phyloP scores from a whole-genome alignment of 2,888 invertebrate species.

The Cephalotes varians region DNA sequence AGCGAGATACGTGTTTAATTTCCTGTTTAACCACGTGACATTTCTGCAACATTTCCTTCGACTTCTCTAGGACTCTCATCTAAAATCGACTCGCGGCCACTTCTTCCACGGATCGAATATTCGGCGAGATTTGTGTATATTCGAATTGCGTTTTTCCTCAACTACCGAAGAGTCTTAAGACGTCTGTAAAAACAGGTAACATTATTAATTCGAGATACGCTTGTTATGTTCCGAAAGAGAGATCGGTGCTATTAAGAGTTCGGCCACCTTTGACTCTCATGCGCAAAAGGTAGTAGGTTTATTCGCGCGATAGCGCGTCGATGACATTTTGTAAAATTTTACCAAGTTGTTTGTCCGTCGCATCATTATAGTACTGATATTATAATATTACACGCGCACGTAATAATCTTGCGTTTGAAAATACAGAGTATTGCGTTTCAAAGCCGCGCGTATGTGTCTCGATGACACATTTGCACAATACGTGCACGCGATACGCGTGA shows the following conservation, averaged over 20 bases:
- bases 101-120: not conserved
- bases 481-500: not conserved
- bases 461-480: not conserved
- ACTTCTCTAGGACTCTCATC: not conserved
- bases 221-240: slow-evolving; percentile 15
- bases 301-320: slow-evolving; percentile 9
- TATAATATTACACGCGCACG: not conserved
- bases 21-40: slow-evolving; percentile 19
- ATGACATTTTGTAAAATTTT: slow-evolving; percentile 11
- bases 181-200: not conserved
- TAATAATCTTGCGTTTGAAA: slow-evolving; percentile 18
- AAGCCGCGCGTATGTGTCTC: not conserved
- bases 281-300: slow-evolving; percentile 8
- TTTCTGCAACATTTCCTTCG: not conserved
- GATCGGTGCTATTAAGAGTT: slow-evolving; percentile 9
- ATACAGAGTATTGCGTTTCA: slow-evolving; percentile 20
- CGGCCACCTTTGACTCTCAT: slow-evolving; percentile 31
- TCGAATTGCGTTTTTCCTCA: not conserved
- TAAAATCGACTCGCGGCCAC: not conserved
- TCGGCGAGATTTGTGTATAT: not conserved
- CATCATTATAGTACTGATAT: slow-evolving; percentile 5
- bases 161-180: not conserved
- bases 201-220: not conserved
- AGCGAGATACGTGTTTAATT: slow-evolving; percentile 49
- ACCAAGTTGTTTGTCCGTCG: not conserved